Evolutionary conservation across 1,140 invertebrate species (phyloP).

Genomic region (Archivesica marissinica): DNA sequence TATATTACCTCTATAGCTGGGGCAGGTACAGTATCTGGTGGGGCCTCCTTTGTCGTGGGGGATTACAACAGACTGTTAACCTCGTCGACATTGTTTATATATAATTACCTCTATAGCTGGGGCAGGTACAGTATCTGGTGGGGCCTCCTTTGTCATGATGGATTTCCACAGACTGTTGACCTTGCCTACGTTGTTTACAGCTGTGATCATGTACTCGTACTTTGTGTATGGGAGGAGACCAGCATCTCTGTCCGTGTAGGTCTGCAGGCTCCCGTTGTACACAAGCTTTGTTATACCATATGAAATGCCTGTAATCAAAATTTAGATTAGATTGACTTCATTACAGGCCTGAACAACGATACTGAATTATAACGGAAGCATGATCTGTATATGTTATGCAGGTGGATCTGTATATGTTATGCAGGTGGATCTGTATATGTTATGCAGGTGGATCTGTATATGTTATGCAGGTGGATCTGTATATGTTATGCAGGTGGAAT

Average conservation of each 20-base stretch:
- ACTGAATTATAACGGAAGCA: too few relatives aligned
- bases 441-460: too few relatives aligned
- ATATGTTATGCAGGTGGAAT: too few relatives aligned
- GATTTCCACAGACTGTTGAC: constrained; percentile 75
- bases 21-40: constrained; percentile 73
- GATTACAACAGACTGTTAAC: constrained; percentile 74
- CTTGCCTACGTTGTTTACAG: constrained; percentile 75
- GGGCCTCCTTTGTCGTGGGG: constrained; percentile 76
- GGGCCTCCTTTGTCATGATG: constrained; percentile 77
- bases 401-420: too few relatives aligned
- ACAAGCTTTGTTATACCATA: constrained; percentile 69
- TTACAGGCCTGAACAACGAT: too few relatives aligned
- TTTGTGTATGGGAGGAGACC: constrained; percentile 71
- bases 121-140: constrained; percentile 73
- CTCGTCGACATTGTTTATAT: constrained; percentile 73
- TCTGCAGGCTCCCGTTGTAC: constrained; percentile 70
- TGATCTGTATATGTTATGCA: too few relatives aligned
- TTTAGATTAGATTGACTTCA: background rate
- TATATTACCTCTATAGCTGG: constrained; percentile 74
- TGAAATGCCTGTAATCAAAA: constrained; percentile 63
- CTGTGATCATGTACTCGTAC: constrained; percentile 80
- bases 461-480: too few relatives aligned
- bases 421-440: too few relatives aligned
- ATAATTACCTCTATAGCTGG: constrained; percentile 75
- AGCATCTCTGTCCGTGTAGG: constrained; percentile 70